Evolutionary conservation across 1,140 invertebrate species (phyloP).

Genomic region (Heliconius eleuchia): DNA sequence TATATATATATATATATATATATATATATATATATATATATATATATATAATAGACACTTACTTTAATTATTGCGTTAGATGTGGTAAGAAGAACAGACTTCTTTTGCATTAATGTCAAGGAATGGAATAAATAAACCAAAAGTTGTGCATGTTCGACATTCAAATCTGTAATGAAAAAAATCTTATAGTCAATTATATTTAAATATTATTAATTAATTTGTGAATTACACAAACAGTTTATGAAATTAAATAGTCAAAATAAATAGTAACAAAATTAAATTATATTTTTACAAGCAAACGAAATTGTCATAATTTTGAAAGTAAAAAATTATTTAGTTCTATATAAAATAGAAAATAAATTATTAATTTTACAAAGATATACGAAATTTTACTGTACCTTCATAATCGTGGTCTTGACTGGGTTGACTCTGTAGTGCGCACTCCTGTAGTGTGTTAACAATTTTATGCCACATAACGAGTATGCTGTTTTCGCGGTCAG

Average conservation of each 20-base stretch:
- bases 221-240: too few relatives aligned
- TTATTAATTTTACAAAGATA: neutral
- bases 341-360: too few relatives aligned
- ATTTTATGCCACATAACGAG: conserved; percentile 95
- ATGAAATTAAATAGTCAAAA: too few relatives aligned
- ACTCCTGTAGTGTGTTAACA: conserved; percentile 92
- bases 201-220: neutral
- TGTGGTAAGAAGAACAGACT: conserved; percentile 92
- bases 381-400: conserved; percentile 69
- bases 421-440: conserved; percentile 84
- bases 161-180: conserved; percentile 87
- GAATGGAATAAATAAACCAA: conserved; percentile 97
- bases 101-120: conserved; percentile 97
- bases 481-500: conserved; percentile 93
- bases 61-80: conserved; percentile 82
- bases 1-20: neutral
- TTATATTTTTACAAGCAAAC: too few relatives aligned
- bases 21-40: too few relatives aligned
- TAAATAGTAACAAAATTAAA: too few relatives aligned
- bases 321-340: too few relatives aligned
- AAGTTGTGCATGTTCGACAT: conserved; percentile 97
- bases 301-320: too few relatives aligned
- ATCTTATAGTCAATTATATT: neutral
- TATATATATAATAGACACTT: conserved; percentile 20
- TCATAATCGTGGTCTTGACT: conserved; percentile 85